Evolutionary conservation across 2,888 invertebrate species (phyloP), one percentile per base, ranked within the genome.

Genomic region (Venusia cambrica): DNA sequence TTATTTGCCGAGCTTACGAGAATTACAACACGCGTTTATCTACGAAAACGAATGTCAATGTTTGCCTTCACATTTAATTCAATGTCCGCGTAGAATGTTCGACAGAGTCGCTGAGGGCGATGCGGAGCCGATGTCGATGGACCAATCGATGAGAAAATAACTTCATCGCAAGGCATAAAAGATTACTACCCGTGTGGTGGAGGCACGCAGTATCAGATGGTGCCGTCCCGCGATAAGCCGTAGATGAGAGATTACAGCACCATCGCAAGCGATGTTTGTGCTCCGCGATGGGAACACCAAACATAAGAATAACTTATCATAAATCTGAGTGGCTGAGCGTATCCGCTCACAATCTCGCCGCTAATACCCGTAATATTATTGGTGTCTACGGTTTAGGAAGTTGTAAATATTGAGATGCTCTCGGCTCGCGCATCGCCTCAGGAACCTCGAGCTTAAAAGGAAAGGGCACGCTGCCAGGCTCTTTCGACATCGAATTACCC

Each of bases 101-200:
- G 43, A 8, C 20, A 20, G 31, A 30, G 32, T 21, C 37, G 37
- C 32, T 37, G 22, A 22, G 11, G 44, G 43, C 37, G 41, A 31
- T 38, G 33, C 31, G 45, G 45, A 54, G 47, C 43, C 51, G 45
- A 53, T 51, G 54, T 44, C 38, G 50, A 55, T 48, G 52, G 38
- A 35, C 47, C 58, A 58, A 63, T 66, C 53, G 51, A 52, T 46
- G 52, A 51, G 54, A 51, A 59, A 71, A 75, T 70, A 71, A 63
- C 73, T 74, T 71, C 60, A 73, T 72, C 62, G 39, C 33, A 30
- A 40, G 51, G 54, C 55, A 64, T 68, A 69, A 71, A 72, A 70
- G 61, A 66, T 69, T 67, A 71, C 67, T 62, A 58, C 54, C 50
- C 47, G 44, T 47, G 57, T 57, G 51, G 50, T 58, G 49, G 50